Evolutionary conservation across 2,888 invertebrate species (phyloP).

Genomic region (Nymphalis urticae): DNA sequence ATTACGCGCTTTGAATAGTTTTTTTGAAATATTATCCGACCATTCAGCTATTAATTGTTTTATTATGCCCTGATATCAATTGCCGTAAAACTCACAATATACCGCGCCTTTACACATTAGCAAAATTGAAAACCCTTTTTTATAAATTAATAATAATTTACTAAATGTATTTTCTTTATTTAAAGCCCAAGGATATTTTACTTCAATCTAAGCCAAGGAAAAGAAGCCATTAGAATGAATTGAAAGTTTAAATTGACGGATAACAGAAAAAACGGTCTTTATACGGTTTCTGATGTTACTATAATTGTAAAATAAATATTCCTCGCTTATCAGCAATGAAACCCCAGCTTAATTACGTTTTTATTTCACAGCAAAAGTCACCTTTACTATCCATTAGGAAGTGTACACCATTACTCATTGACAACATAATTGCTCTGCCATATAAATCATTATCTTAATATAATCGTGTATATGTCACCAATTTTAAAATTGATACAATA

Average conservation of each 20-base stretch:
- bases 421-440: no score
- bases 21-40: not conserved
- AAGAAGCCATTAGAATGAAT: not conserved
- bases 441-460: no score
- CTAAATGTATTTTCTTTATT: not conserved
- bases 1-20: not conserved
- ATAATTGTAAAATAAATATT: no score
- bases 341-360: no score
- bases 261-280: no score
- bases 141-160: conserved; percentile 12
- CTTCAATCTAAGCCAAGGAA: not conserved
- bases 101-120: conserved; percentile 23
- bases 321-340: no score
- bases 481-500: no score
- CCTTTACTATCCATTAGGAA: no score
- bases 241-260: not conserved
- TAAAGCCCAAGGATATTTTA: not conserved
- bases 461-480: no score
- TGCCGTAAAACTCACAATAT: conserved; percentile 10
- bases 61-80: conserved; percentile 22
- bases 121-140: conserved; percentile 21
- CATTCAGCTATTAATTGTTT: not conserved
- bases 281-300: no score
- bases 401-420: no score
- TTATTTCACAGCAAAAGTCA: no score